Percentiles rank a stretch among this genome's conserved stretches.
Conservation (phyloP, 2,888 invertebrate species). For the Geotrupes spiniger region DNA sequence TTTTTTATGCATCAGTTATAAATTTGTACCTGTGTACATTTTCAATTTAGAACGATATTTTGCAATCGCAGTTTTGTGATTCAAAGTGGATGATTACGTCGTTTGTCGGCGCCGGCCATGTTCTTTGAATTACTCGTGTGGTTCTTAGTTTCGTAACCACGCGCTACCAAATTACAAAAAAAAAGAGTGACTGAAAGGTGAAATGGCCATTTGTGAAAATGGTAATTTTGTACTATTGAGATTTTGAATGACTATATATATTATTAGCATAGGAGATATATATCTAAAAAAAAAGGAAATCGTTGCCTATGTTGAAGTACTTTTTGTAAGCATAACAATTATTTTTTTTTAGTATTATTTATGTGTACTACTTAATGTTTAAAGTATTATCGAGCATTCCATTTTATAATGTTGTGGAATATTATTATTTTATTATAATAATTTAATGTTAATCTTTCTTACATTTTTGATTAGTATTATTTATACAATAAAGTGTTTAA, state of each 20-base stretch:
- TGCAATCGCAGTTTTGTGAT: slow-evolving; percentile 1
- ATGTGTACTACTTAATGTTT: slow-evolving; percentile 10
- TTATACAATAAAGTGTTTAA: slow-evolving; percentile 19
- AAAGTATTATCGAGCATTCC: slow-evolving; percentile 20
- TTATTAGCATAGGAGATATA: slow-evolving; percentile 17
- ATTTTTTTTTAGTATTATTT: slow-evolving; percentile 1
- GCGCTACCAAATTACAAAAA: slow-evolving; percentile 5
- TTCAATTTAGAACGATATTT: neutral
- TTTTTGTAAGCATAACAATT: slow-evolving; percentile 9
- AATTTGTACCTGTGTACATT: too few species aligned
- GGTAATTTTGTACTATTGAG: slow-evolving; percentile 21
- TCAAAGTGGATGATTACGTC: too few species aligned
- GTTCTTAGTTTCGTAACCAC: too few species aligned
- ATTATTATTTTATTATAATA: slow-evolving; percentile 13
- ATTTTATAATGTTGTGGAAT: slow-evolving; percentile 18
- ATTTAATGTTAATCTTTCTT: slow-evolving; percentile 15
- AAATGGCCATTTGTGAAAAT: slow-evolving; percentile 15
- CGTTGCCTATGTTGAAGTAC: neutral
- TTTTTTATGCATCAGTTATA: too few species aligned
- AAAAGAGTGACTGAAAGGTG: slow-evolving; percentile 18
- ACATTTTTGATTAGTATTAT: slow-evolving; percentile 15
- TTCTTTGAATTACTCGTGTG: too few species aligned
- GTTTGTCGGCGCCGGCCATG: too few species aligned
- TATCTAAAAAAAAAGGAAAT: slow-evolving; percentile 1
- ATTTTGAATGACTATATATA: slow-evolving; percentile 17